A percentile compares a stretch with the other conserved stretches of the same genome.
These are phyloP conservation scores for Enteromius trimaculatus DNA, from an alignment of 2,797 vertebrate species.

Conservation along the genomic window DNA sequence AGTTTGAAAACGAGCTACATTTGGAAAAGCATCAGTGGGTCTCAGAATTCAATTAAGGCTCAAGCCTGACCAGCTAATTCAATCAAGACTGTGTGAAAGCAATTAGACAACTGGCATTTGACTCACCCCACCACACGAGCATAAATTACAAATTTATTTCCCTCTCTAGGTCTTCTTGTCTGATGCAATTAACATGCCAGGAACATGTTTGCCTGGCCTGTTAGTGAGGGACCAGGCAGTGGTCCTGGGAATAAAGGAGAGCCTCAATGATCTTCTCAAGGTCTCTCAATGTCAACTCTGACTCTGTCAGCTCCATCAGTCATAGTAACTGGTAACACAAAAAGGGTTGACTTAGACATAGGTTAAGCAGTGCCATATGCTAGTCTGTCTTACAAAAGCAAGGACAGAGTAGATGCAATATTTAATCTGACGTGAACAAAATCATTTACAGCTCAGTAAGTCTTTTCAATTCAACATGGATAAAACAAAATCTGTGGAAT, in stretches of 20 bases:
- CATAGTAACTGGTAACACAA: slow-evolving; percentile 11
- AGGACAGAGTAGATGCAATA: slow-evolving; percentile 12
- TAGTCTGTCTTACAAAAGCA: slow-evolving; percentile 5
- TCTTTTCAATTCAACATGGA: neutral
- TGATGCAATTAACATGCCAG: slow-evolving; percentile 54
- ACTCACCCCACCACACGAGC: slow-evolving; percentile 67
- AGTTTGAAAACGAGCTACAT: slow-evolving; percentile 68
- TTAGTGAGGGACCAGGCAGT: slow-evolving; percentile 8
- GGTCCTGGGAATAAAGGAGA: slow-evolving; percentile 16
- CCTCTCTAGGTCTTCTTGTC: slow-evolving; percentile 72
- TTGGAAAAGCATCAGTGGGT: slow-evolving; percentile 71
- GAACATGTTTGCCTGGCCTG: slow-evolving; percentile 31
- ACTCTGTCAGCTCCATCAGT: slow-evolving; percentile 31
- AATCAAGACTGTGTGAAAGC: slow-evolving; percentile 82
- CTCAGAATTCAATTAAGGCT: slow-evolving; percentile 80
- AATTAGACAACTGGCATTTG: slow-evolving; percentile 80
- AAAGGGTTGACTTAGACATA: slow-evolving; percentile 33
- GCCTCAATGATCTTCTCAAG: slow-evolving; percentile 35
- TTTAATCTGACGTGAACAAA: slow-evolving; percentile 34
- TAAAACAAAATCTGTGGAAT: neutral
- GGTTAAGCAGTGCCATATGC: slow-evolving; percentile 40
- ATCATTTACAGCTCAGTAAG: neutral
- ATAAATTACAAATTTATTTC: slow-evolving; percentile 77
- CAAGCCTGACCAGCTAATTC: slow-evolving; percentile 76
- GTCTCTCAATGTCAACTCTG: slow-evolving; percentile 31